phyloP scores from a whole-genome alignment of 2,888 invertebrate species.

The Zhuqinia jingwanae region DNA sequence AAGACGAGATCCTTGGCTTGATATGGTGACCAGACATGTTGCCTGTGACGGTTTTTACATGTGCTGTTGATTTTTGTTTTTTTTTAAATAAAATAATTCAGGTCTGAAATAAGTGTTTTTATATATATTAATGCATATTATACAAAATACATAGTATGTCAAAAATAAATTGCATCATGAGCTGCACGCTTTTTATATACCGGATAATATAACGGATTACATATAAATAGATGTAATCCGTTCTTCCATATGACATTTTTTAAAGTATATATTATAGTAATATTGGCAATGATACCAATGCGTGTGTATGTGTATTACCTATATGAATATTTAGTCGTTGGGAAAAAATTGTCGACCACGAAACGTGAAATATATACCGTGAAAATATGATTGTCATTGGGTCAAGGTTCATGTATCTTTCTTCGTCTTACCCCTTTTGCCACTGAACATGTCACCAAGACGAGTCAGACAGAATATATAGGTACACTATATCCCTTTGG shows the following conservation, averaged over 20 bases:
- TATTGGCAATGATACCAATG: neutral
- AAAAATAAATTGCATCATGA: neutral
- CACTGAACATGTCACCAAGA: too few species aligned
- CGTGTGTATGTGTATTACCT: neutral
- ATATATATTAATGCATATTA: neutral
- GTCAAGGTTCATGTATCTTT: conserved; percentile 62
- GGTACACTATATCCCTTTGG: too few species aligned
- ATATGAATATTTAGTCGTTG: too few species aligned
- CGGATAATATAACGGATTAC: neutral
- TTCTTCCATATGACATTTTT: neutral
- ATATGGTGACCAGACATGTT: neutral
- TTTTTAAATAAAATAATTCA: neutral
- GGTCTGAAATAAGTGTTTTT: neutral
- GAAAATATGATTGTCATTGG: conserved; percentile 69
- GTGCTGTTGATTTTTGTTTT: neutral
- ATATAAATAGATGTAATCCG: neutral
- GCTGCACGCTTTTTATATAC: neutral
- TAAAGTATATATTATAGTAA: neutral
- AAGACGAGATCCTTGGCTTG: conserved; percentile 42
- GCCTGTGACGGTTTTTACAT: neutral
- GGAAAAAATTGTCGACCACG: conserved; percentile 11
- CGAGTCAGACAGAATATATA: too few species aligned
- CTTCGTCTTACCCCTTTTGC: neutral
- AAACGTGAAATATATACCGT: conserved; percentile 7
- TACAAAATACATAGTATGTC: neutral